Evolutionary conservation across 2,797 vertebrate genomes (phyloP), one percentile per base, ranked within the genome.

Genomic region (Pelodytes ibericus): DNA sequence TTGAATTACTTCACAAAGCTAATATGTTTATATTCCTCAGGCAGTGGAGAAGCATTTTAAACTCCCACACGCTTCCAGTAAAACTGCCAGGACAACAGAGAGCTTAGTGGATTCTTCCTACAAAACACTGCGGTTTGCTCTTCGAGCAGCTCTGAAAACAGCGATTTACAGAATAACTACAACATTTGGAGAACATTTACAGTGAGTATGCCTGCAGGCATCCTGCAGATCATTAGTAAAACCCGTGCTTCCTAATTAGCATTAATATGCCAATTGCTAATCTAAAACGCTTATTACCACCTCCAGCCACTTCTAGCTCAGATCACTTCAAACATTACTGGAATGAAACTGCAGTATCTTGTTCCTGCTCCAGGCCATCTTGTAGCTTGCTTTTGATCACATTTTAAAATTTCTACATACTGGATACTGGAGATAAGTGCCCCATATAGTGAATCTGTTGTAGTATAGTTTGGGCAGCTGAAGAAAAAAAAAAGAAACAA

Each of bases 21-120:
- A n/a, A n/a, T n/a, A n/a, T 44, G 13, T 44, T 13, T 44, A 13
- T 44, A 15, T 44, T 18, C 65, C 85, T 15, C 85, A 99, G 98
- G 96, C 95, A 0, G 95, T 98, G 2, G 98, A 99, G 81, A 95
- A 95, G 25, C 93, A 98, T 87, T 99, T 99, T 85, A 99, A 98
- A 82, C 93, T 99, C 84, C 97, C 98, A 68, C 95, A 99, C 2
- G 97, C 94, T 69, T 98, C 96, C 66, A 99, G 95, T 83, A 98
- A 97, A 67, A 93, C 96, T 0, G 80, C 90, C 26, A 90, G 94
- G 80, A 83, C 80, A 7, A 84, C 87, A 57, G 88, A 89, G 81
- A 92, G 89, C 82, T 87, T 98, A 84, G 93, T 91, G 81, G 95
- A 99, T 82, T 90, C 93, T 0, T 92, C 94, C 9, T 95, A 95